Conservation (phyloP, 1,140 invertebrate species). For the Centruroides vittatus region DNA sequence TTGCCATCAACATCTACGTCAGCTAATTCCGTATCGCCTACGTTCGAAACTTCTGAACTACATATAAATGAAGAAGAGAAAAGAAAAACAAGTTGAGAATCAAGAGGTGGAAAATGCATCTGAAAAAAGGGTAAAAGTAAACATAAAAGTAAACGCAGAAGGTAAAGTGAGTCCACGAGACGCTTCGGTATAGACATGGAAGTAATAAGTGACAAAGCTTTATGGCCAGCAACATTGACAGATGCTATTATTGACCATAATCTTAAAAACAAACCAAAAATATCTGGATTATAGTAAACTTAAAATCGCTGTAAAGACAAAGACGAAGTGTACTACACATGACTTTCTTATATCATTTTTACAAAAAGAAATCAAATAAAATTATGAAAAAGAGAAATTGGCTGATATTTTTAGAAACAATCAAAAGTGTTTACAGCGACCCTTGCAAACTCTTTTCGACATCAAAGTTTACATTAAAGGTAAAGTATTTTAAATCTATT, state of each 20-base stretch:
- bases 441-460: conserved; percentile 1
- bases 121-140: not conserved
- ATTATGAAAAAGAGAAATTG: not conserved
- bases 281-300: too few relatives aligned
- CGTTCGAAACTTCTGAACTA: not conserved
- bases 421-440: not conserved
- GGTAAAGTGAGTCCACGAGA: too few relatives aligned
- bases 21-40: not conserved
- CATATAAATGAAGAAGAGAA: not conserved
- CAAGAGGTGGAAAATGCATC: not conserved
- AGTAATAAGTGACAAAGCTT: not conserved
- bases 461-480: not conserved
- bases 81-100: not conserved
- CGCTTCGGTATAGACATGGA: too few relatives aligned
- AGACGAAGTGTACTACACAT: not conserved
- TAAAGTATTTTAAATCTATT: too few relatives aligned
- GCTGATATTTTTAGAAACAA: conserved; percentile 3
- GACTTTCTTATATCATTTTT: conserved; percentile 2
- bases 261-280: not conserved
- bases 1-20: not conserved
- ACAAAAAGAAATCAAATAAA: conserved; percentile 2
- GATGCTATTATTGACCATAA: not conserved
- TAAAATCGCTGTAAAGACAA: conserved; percentile 4
- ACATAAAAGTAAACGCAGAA: too few relatives aligned
- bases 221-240: not conserved